Percentiles rank a stretch among this genome's conserved stretches.
phyloP scores from a whole-genome alignment of 2,888 invertebrate species.

The Troides helena region DNA sequence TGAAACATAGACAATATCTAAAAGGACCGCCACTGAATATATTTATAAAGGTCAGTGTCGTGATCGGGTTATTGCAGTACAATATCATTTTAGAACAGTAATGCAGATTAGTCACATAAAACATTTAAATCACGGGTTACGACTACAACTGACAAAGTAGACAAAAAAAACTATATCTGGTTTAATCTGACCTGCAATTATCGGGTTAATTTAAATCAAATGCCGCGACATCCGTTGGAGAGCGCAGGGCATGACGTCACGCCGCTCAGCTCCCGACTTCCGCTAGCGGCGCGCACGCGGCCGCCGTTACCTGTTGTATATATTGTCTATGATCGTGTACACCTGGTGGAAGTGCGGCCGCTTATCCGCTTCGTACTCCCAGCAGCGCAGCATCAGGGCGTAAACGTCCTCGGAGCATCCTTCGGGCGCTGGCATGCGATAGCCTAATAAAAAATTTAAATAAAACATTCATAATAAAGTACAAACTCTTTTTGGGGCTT shows the following conservation, averaged over 20 bases:
- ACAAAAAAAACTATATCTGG: no score
- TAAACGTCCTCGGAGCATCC: slow-evolving; percentile 94
- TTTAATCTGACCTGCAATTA: slow-evolving; percentile 24
- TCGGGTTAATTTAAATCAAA: neutral
- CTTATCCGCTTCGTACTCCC: slow-evolving; percentile 95
- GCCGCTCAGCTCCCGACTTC: neutral
- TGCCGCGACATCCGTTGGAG: neutral
- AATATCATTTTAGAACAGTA: neutral
- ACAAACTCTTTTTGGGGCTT: neutral
- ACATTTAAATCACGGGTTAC: neutral
- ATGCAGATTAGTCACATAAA: neutral
- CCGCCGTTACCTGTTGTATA: slow-evolving; percentile 69
- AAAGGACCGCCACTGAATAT: neutral
- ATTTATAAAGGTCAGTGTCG: neutral
- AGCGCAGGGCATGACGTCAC: neutral
- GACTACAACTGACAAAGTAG: neutral
- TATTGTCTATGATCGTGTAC: slow-evolving; percentile 86
- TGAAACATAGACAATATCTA: slow-evolving; percentile 3
- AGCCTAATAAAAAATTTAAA: slow-evolving; percentile 80
- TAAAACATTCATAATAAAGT: neutral
- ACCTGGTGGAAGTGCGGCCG: slow-evolving; percentile 96
- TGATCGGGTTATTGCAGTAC: slow-evolving; percentile 6
- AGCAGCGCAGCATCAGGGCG: slow-evolving; percentile 93
- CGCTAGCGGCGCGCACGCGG: neutral
- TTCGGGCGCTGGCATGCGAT: slow-evolving; percentile 95